Evolutionary conservation across 2,113 vertebrate species (phyloP).

Genomic region (Calyptommatus sinebrachiatus): DNA sequence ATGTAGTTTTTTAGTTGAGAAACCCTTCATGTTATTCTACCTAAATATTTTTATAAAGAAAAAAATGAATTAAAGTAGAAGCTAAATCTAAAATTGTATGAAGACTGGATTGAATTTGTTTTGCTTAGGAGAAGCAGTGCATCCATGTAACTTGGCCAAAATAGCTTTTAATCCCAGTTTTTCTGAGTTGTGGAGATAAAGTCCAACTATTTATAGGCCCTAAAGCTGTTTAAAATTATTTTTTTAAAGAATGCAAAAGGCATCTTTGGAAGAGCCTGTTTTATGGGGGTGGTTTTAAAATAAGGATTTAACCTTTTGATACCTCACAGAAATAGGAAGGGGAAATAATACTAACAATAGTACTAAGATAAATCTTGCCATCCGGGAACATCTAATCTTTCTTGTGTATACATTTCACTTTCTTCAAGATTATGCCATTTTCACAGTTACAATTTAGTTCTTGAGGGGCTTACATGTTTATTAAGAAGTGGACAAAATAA

Average conservation of each 20-base stretch:
- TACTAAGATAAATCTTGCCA: conserved; percentile 4
- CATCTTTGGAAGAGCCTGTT: background rate
- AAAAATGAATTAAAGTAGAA: background rate
- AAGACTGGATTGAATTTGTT: background rate
- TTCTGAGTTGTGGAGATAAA: background rate
- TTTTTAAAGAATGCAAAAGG: background rate
- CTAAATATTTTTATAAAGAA: background rate
- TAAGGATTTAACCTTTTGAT: conserved; percentile 21
- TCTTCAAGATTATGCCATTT: conserved; percentile 1
- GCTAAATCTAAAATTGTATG: background rate
- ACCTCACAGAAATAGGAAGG: conserved; percentile 13
- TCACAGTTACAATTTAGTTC: background rate
- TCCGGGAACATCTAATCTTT: conserved; percentile 27
- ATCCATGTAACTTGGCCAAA: conserved; percentile 11
- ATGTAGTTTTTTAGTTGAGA: background rate
- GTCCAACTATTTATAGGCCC: background rate
- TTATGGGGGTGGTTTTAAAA: background rate
- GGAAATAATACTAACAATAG: conserved; percentile 18
- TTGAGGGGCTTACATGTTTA: background rate
- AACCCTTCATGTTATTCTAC: background rate
- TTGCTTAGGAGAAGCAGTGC: background rate
- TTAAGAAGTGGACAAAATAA: background rate
- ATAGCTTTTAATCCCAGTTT: conserved; percentile 8
- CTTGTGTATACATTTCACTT: conserved; percentile 21
- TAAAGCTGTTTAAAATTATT: background rate